A percentile compares a stretch with the other conserved stretches of the same genome.
Conservation (phyloP, 2,888 invertebrate species). For the Lasioglossum villosulum region DNA sequence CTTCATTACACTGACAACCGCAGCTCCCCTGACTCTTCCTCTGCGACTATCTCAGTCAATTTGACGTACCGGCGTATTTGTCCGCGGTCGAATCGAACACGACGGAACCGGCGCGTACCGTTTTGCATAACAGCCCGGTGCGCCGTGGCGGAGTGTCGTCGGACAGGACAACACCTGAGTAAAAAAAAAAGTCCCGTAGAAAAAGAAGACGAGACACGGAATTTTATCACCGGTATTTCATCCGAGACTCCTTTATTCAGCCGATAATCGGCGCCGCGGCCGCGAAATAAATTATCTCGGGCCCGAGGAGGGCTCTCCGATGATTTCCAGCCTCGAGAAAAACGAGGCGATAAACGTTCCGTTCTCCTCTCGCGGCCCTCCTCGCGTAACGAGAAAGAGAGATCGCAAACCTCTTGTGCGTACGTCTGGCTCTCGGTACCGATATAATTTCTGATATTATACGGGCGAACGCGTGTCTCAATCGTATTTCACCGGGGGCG, state of each 20-base stretch:
- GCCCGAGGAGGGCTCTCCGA: constrained; percentile 16
- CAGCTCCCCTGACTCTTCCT: neutral
- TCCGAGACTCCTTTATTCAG: neutral
- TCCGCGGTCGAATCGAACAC: constrained; percentile 21
- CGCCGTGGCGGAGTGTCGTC: neutral
- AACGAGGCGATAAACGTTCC: constrained; percentile 28
- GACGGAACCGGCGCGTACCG: constrained; percentile 23
- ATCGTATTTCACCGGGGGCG: constrained; percentile 22
- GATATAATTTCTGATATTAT: neutral
- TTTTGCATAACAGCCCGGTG: constrained; percentile 36
- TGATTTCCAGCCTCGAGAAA: constrained; percentile 21
- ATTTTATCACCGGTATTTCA: constrained; percentile 37
- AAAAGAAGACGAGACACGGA: neutral
- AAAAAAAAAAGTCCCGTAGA: neutral
- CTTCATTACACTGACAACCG: neutral
- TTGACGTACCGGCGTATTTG: constrained; percentile 1
- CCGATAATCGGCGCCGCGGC: constrained; percentile 27
- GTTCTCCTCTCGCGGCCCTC: neutral
- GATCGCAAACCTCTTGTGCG: neutral
- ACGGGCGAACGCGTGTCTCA: neutral
- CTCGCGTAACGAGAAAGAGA: constrained; percentile 28
- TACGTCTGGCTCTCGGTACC: neutral
- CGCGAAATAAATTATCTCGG: constrained; percentile 11
- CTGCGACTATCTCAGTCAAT: neutral
- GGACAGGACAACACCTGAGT: neutral